phyloP scores from a whole-genome alignment of 1,140 invertebrate genomes.

The Trichonephila inaurata region DNA sequence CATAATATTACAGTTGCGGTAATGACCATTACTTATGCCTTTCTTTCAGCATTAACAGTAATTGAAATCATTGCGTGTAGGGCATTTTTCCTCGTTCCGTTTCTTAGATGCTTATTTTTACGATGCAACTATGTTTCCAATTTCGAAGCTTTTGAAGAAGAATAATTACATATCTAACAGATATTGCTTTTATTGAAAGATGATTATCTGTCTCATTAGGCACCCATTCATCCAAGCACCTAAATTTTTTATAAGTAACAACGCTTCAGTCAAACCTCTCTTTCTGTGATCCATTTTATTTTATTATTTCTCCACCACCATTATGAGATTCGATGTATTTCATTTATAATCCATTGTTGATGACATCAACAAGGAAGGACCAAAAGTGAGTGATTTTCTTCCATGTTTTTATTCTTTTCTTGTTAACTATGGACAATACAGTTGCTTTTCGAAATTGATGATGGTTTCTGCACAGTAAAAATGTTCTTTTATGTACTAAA shows the following conservation, averaged over 20 bases:
- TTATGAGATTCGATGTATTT: not conserved
- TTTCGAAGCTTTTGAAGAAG: too few species aligned
- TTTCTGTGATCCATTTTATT: not conserved
- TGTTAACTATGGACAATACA: not conserved
- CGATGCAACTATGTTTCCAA: too few species aligned
- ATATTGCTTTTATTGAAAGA: not conserved
- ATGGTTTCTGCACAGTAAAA: not conserved
- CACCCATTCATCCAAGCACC: not conserved
- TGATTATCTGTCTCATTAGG: not conserved
- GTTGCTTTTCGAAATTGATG: constrained; percentile 13
- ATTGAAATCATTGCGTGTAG: too few species aligned
- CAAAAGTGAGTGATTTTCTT: not conserved
- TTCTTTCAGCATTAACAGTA: too few species aligned
- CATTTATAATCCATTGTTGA: constrained; percentile 4
- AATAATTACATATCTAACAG: too few species aligned
- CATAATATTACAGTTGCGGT: too few species aligned
- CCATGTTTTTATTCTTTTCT: not conserved
- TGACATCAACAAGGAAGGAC: not conserved
- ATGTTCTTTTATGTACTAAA: not conserved
- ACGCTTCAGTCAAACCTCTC: not conserved
- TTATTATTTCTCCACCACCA: not conserved
- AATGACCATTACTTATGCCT: too few species aligned
- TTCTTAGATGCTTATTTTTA: too few species aligned
- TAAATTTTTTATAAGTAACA: not conserved
- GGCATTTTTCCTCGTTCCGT: too few species aligned